Evolutionary conservation across 1,140 invertebrate genomes (phyloP).

Genomic region (Diorhabda sublineata): DNA sequence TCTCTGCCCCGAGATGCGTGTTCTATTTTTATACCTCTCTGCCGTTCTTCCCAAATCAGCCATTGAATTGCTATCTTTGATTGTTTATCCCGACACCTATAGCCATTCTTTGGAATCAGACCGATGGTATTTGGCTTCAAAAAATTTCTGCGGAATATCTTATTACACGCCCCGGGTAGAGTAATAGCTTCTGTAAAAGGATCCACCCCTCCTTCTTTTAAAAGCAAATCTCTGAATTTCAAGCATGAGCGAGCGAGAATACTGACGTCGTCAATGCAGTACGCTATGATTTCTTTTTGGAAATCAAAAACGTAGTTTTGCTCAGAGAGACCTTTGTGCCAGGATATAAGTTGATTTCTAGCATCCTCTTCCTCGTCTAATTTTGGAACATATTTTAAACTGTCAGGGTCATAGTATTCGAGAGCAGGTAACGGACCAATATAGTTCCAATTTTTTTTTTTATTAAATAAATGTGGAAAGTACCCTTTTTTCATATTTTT

Average conservation of each 20-base stretch:
- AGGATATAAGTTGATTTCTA: background rate
- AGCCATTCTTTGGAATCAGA: background rate
- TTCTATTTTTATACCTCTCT: constrained; percentile 12
- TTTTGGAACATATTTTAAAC: constrained; percentile 10
- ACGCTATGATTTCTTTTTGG: constrained; percentile 4
- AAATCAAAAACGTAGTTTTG: background rate
- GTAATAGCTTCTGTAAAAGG: constrained; percentile 10
- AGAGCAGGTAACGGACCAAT: constrained; percentile 15
- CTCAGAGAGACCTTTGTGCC: background rate
- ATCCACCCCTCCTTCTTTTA: constrained; percentile 3
- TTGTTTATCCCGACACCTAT: background rate
- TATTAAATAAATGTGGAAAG: constrained; percentile 27
- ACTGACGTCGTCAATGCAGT: background rate
- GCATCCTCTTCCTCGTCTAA: background rate
- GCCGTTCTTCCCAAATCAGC: constrained; percentile 9
- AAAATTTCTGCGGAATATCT: background rate
- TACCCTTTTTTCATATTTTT: constrained; percentile 18
- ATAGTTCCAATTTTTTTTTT: constrained; percentile 17
- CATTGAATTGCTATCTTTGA: constrained; percentile 1
- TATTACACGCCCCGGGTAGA: background rate
- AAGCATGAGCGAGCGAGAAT: background rate
- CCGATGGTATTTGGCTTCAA: background rate
- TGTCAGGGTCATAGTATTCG: constrained; percentile 18
- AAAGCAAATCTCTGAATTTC: constrained; percentile 4
- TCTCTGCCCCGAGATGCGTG: constrained; percentile 14